These are phyloP conservation scores for Pelecanus crispus DNA, from an alignment of 2,113 vertebrate genomes.

Conservation along the genomic window DNA sequence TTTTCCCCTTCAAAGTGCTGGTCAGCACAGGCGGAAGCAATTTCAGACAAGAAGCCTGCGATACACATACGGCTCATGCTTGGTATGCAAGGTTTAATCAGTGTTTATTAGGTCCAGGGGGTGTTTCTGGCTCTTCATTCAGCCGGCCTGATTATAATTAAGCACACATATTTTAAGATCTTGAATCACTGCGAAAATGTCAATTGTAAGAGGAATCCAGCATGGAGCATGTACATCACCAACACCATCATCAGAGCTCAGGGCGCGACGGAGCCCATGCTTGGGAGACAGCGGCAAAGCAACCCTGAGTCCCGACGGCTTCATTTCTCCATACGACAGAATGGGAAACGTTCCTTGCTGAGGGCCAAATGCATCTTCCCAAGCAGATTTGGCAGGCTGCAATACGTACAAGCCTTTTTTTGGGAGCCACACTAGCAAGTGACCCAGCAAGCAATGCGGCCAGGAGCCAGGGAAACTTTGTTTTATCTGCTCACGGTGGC, in stretches of 20 bases:
- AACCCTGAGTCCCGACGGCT: not conserved
- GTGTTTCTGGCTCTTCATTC: not conserved
- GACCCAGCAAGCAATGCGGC: accelerated
- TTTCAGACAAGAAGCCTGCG: not conserved
- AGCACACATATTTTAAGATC: not conserved
- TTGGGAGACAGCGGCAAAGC: not conserved
- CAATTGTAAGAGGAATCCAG: not conserved
- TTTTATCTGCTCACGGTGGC: not conserved
- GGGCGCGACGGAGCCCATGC: accelerated
- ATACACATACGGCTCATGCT: not conserved
- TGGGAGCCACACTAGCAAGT: not conserved
- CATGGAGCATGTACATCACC: not conserved
- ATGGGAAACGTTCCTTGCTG: not conserved
- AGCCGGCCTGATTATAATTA: not conserved
- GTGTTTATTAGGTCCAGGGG: not conserved
- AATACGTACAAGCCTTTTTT: not conserved
- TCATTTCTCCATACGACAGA: not conserved
- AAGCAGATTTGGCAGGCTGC: not conserved
- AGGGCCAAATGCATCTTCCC: not conserved
- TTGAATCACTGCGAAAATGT: not conserved
- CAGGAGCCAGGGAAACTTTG: not conserved
- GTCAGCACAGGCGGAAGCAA: not conserved
- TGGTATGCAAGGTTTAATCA: not conserved
- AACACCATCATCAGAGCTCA: not conserved
- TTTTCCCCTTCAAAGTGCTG: not conserved